Percentiles rank a stretch among this genome's conserved stretches.
These are phyloP conservation scores for Pterocles burchelli DNA, from an alignment of 2,113 vertebrate genomes.

Conservation along the genomic window DNA sequence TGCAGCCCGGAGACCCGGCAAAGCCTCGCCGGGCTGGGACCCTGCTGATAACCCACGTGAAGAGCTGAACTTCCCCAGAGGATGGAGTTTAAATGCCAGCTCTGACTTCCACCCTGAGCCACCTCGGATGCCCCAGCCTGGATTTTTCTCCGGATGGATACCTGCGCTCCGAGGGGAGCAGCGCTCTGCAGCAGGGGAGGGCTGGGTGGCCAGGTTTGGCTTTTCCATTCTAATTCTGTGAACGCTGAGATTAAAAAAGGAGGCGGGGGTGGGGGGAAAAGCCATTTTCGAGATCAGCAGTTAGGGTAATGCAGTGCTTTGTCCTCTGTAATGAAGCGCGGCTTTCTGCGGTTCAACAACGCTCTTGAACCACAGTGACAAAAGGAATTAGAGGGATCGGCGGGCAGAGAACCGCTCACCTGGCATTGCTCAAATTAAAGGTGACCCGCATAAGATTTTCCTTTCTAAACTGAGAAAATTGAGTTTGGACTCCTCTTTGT, in stretches of 20 bases:
- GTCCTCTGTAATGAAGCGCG: not conserved
- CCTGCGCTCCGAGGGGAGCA: not conserved
- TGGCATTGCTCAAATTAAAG: not conserved
- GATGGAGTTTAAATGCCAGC: not conserved
- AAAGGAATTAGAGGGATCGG: not conserved
- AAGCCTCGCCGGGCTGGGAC: not conserved
- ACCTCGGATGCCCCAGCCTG: not conserved
- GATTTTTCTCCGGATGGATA: not conserved
- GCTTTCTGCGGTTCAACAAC: not conserved
- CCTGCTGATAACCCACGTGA: not conserved
- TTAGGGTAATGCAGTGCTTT: not conserved
- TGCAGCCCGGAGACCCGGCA: not conserved
- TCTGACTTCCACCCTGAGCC: not conserved
- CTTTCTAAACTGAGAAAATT: not conserved
- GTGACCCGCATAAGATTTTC: not conserved
- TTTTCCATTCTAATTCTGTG: not conserved
- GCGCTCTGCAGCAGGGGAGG: not conserved
- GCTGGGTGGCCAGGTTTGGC: not conserved
- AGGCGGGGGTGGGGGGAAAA: fast-evolving
- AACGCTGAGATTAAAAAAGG: not conserved
- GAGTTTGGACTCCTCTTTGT: not conserved
- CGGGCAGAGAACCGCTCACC: not conserved
- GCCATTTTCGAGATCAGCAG: not conserved
- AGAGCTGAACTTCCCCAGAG: not conserved
- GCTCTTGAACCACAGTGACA: not conserved